A percentile compares a stretch with the other conserved stretches of the same genome.
These are phyloP conservation scores for Eleutherodactylus coqui DNA, from an alignment of 2,797 vertebrate genomes.

Conservation along the genomic window DNA sequence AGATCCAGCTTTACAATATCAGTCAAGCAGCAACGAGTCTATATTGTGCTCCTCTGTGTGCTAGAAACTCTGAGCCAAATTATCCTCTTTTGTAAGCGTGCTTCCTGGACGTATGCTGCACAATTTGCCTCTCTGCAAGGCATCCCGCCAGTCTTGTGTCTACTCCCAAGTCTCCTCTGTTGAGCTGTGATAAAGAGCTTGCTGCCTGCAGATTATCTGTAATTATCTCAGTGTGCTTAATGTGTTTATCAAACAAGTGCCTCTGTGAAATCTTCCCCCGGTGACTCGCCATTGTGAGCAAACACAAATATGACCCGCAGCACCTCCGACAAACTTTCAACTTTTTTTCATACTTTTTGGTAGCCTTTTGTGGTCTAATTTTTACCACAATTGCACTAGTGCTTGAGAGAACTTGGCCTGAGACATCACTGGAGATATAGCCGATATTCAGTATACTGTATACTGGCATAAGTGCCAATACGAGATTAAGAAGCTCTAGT, in stretches of 20 bases:
- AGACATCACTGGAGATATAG: slow-evolving; percentile 4
- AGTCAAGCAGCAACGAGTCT: slow-evolving; percentile 49
- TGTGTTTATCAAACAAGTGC: slow-evolving; percentile 63
- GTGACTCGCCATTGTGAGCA: slow-evolving; percentile 22
- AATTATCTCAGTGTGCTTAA: slow-evolving; percentile 63
- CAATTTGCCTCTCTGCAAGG: slow-evolving; percentile 61
- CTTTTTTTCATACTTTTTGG: neutral
- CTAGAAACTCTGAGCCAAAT: slow-evolving; percentile 53
- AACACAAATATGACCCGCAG: slow-evolving; percentile 40
- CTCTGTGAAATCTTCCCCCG: slow-evolving; percentile 44
- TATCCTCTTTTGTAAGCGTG: slow-evolving; percentile 56
- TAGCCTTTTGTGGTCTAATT: neutral
- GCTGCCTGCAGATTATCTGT: slow-evolving; percentile 61
- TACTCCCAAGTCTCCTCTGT: slow-evolving; percentile 61
- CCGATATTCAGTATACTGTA: neutral
- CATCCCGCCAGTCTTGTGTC: slow-evolving; percentile 57
- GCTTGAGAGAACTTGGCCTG: neutral
- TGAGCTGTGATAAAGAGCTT: slow-evolving; percentile 64
- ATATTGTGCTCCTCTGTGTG: slow-evolving; percentile 56
- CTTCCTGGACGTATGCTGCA: slow-evolving; percentile 58
- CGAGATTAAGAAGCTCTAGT: neutral
- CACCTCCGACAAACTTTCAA: slow-evolving; percentile 19
- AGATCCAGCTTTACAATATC: slow-evolving; percentile 39
- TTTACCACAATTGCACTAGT: neutral
- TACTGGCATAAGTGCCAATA: neutral